A percentile compares a stretch with the other conserved stretches of the same genome.
These are phyloP conservation scores for Spodoptera exigua DNA, from an alignment of 2,888 invertebrate species.

Conservation along the genomic window DNA sequence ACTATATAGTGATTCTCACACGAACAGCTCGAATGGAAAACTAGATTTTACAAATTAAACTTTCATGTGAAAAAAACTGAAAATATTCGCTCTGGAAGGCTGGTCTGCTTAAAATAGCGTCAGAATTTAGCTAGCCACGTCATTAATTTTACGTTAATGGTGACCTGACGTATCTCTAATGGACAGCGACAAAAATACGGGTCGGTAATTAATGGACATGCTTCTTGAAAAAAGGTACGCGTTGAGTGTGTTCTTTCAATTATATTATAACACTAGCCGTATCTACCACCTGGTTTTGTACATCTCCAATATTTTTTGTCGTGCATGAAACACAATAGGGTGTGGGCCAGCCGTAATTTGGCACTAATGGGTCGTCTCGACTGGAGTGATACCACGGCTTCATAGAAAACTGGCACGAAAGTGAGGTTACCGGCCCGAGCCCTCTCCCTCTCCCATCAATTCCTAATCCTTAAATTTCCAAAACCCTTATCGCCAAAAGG, in stretches of 20 bases:
- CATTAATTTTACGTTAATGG: slow-evolving; percentile 82
- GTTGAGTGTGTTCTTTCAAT: slow-evolving; percentile 37
- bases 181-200: slow-evolving; percentile 83
- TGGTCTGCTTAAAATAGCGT: slow-evolving; percentile 62
- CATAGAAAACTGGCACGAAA: no score
- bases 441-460: no score
- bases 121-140: slow-evolving; percentile 62
- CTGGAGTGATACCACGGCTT: no score
- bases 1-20: slow-evolving; percentile 23
- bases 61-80: slow-evolving; percentile 32
- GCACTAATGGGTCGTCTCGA: no score
- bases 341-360: no score
- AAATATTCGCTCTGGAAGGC: slow-evolving; percentile 29
- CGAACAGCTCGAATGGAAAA: slow-evolving; percentile 7
- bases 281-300: background rate
- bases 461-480: no score
- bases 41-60: slow-evolving; percentile 38
- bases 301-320: no score
- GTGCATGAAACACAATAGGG: no score
- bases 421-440: no score
- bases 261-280: slow-evolving; percentile 18
- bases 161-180: slow-evolving; percentile 80
- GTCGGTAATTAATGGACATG: slow-evolving; percentile 79
- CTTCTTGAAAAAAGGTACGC: slow-evolving; percentile 62
- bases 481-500: no score